Conservation (phyloP, 1,140 invertebrate species). For the Globodera ellingtonae region DNA sequence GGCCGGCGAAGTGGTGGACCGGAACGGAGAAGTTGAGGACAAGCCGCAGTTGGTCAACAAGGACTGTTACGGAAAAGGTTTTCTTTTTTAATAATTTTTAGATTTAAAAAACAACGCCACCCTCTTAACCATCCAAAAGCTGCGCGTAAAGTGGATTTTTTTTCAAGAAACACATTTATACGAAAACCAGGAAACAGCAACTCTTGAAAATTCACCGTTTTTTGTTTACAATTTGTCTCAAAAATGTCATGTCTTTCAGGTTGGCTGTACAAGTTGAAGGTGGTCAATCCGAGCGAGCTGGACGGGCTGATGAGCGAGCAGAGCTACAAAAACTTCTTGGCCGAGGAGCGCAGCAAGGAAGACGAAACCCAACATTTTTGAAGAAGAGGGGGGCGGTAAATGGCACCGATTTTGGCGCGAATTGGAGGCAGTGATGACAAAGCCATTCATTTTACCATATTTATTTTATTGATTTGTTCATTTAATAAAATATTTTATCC, state of each 20-base stretch:
- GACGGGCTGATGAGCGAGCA: slow-evolving; percentile 82
- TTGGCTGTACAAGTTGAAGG: slow-evolving; percentile 88
- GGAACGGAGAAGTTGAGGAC: slow-evolving; percentile 80
- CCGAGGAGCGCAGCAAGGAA: slow-evolving; percentile 27
- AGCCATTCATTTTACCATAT: background rate
- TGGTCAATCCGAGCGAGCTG: slow-evolving; percentile 77
- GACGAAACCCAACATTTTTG: background rate
- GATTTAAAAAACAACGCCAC: background rate
- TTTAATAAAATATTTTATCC: background rate
- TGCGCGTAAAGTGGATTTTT: background rate
- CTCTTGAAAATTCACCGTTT: background rate
- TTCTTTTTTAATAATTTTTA: slow-evolving; percentile 23
- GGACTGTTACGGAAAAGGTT: slow-evolving; percentile 82
- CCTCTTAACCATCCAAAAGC: background rate
- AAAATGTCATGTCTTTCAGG: slow-evolving; percentile 67
- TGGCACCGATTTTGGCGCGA: too few relatives aligned
- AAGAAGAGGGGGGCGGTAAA: background rate
- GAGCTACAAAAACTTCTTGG: slow-evolving; percentile 76
- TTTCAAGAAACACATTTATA: background rate
- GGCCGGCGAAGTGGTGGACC: slow-evolving; percentile 81
- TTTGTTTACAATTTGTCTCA: background rate
- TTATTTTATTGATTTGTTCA: background rate
- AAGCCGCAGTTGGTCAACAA: slow-evolving; percentile 85
- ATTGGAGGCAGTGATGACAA: too few relatives aligned
- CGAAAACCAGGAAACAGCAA: background rate